These are phyloP conservation scores for Gonioctena quinquepunctata DNA, from an alignment of 1,140 invertebrate species.

Conservation along the genomic window DNA sequence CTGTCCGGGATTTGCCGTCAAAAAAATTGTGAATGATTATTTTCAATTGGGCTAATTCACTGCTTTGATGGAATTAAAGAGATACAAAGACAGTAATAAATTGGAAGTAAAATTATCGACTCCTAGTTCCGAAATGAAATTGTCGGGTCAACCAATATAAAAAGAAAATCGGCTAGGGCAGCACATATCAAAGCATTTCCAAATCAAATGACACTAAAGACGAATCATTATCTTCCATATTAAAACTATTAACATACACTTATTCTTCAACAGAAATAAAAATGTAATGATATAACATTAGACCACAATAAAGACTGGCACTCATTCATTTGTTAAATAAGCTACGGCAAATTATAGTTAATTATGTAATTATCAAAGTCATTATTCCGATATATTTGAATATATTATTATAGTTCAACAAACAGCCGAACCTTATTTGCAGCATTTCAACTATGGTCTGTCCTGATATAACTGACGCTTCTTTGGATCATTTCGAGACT, in stretches of 20 bases:
- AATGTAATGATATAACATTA: not conserved
- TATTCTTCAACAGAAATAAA: not conserved
- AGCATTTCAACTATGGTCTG: not conserved
- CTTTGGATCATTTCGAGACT: not conserved
- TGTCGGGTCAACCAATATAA: too few species aligned
- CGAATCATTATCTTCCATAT: not conserved
- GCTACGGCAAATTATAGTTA: not conserved
- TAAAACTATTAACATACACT: not conserved
- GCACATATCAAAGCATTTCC: too few species aligned
- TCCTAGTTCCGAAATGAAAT: too few species aligned
- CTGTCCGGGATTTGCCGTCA: too few species aligned
- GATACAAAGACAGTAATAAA: too few species aligned
- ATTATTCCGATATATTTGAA: not conserved
- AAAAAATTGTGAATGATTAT: too few species aligned
- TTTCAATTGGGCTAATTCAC: too few species aligned
- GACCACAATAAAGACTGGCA: not conserved
- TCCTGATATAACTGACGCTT: not conserved
- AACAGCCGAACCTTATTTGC: not conserved
- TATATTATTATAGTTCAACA: not conserved
- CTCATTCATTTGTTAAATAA: not conserved
- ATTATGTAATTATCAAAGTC: not conserved
- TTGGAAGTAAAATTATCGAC: too few species aligned
- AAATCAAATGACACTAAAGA: too few species aligned
- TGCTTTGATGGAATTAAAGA: too few species aligned
- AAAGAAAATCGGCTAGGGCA: too few species aligned